These are phyloP conservation scores for Daphoenositta chrysoptera DNA, from an alignment of 2,113 vertebrate species.

Conservation along the genomic window DNA sequence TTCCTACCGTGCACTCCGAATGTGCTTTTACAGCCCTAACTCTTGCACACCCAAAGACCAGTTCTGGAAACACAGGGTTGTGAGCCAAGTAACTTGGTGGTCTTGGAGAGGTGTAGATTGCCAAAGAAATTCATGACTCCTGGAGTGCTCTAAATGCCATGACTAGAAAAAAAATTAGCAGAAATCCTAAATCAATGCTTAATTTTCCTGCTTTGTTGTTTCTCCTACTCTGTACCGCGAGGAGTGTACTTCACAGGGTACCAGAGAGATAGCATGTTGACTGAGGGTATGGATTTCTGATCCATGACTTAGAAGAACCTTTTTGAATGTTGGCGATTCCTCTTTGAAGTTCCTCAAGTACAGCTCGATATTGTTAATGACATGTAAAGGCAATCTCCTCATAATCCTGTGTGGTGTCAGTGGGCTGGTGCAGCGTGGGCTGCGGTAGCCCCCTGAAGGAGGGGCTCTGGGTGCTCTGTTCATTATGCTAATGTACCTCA, in stretches of 20 bases:
- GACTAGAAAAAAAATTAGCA: not conserved
- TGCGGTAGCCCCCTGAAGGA: too few species aligned
- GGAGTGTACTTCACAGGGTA: not conserved
- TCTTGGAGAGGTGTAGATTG: not conserved
- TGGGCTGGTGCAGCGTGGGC: too few species aligned
- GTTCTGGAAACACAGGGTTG: not conserved
- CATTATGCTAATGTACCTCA: too few species aligned
- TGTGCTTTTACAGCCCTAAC: not conserved
- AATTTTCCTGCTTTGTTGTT: not conserved
- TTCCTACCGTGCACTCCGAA: rapidly evolving
- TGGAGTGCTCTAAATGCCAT: not conserved
- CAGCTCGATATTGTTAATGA: not conserved
- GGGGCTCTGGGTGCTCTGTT: too few species aligned
- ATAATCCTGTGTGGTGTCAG: not conserved
- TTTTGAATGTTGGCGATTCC: not conserved
- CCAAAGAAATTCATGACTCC: not conserved
- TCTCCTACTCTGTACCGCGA: not conserved
- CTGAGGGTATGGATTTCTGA: not conserved
- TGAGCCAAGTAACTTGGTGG: not conserved
- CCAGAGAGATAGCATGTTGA: not conserved
- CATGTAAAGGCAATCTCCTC: not conserved
- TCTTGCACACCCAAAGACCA: not conserved
- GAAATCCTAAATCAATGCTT: not conserved
- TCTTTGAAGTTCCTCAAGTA: not conserved
- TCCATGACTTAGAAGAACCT: not conserved